These are phyloP conservation scores for Onychostoma macrolepis DNA, from an alignment of 2,113 vertebrate species.

Conservation along the genomic window DNA sequence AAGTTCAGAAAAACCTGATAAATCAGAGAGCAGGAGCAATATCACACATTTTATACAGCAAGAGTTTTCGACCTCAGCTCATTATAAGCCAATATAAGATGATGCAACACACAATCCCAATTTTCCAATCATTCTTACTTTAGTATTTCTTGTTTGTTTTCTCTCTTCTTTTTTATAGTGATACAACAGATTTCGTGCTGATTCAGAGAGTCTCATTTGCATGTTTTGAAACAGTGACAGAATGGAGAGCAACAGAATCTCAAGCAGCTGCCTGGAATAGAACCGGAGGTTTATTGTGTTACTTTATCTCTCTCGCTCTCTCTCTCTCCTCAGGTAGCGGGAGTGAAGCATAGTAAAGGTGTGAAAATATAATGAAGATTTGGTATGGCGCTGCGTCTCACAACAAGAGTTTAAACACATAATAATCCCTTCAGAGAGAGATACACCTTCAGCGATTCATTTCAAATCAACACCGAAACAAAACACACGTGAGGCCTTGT, in stretches of 20 bases:
- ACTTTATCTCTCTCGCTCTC: not conserved
- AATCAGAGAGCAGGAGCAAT: not conserved
- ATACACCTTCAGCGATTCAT: constrained; percentile 34
- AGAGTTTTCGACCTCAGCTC: not conserved
- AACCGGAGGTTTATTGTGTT: not conserved
- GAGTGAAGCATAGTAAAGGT: constrained; percentile 38
- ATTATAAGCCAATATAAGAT: not conserved
- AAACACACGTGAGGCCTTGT: constrained; percentile 18
- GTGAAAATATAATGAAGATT: constrained; percentile 63
- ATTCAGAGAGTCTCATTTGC: constrained; percentile 35
- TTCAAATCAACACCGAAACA: constrained; percentile 29
- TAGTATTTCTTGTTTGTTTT: not conserved
- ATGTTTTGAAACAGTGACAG: constrained; percentile 28
- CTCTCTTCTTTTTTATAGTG: not conserved
- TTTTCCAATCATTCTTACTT: not conserved
- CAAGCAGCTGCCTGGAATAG: constrained; percentile 4
- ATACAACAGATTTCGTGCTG: constrained; percentile 3
- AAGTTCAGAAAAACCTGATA: not conserved
- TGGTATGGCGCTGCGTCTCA: constrained; percentile 41
- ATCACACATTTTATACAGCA: constrained; percentile 7
- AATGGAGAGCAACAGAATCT: constrained; percentile 9
- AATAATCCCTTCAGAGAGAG: constrained; percentile 54
- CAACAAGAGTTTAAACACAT: constrained; percentile 49
- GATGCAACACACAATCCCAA: not conserved
- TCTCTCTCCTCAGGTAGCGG: constrained; percentile 21